These are phyloP conservation scores for Coenonympha arcania DNA, from an alignment of 2,888 invertebrate species.

Conservation along the genomic window DNA sequence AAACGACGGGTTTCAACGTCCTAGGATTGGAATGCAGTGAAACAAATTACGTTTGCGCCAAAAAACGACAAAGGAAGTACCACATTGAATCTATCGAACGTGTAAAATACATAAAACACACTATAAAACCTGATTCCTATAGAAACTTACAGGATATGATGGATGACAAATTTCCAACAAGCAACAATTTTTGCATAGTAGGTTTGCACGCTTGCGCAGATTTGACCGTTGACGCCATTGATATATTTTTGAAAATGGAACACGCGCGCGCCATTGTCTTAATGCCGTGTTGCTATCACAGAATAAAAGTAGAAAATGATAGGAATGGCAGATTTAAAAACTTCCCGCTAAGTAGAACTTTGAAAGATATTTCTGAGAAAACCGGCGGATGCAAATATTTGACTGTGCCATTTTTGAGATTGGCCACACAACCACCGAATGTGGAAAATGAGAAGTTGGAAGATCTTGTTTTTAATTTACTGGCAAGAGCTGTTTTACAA, in stretches of 20 bases:
- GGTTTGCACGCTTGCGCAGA: slow-evolving; percentile 88
- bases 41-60: slow-evolving; percentile 72
- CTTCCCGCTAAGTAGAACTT: slow-evolving; percentile 77
- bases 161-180: slow-evolving; percentile 49
- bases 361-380: slow-evolving; percentile 52
- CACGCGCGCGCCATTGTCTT: slow-evolving; percentile 74
- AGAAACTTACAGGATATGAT: slow-evolving; percentile 56
- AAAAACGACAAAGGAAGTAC: slow-evolving; percentile 70
- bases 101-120: slow-evolving; percentile 76
- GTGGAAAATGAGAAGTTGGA: slow-evolving; percentile 64
- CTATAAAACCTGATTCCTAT: slow-evolving; percentile 69
- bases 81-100: slow-evolving; percentile 64
- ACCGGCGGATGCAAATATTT: slow-evolving; percentile 61
- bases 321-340: slow-evolving; percentile 64
- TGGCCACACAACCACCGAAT: slow-evolving; percentile 81
- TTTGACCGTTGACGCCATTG: slow-evolving; percentile 78
- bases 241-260: slow-evolving; percentile 76
- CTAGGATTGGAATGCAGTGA: slow-evolving; percentile 79
- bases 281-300: slow-evolving; percentile 88
- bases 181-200: slow-evolving; percentile 48
- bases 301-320: slow-evolving; percentile 55
- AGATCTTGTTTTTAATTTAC: slow-evolving; percentile 67
- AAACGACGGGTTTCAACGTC: slow-evolving; percentile 74
- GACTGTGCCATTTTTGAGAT: slow-evolving; percentile 78
- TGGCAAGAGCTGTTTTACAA: slow-evolving; percentile 77